phyloP scores from a whole-genome alignment of 2,797 vertebrate genomes.

The Notolepis coatsorum region DNA sequence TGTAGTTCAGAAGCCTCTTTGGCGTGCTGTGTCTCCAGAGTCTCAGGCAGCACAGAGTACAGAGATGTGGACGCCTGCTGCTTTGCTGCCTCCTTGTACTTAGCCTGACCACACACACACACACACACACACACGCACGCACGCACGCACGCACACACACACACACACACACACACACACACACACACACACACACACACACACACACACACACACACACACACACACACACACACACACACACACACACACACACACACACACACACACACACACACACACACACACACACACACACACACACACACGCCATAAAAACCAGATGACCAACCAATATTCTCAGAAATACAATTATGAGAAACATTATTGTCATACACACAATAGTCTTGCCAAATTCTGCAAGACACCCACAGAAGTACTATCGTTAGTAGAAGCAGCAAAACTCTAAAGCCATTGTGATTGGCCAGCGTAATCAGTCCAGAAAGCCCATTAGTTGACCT shows the following conservation, averaged over 20 bases:
- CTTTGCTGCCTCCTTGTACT: constrained; percentile 87
- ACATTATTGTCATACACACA: too few relatives aligned
- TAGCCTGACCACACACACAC: constrained; percentile 74
- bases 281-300: not conserved
- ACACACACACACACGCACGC: not conserved
- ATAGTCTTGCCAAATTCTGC: too few relatives aligned
- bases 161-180: constrained; percentile 5
- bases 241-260: constrained; percentile 23
- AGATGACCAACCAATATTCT: too few relatives aligned
- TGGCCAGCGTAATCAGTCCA: too few relatives aligned
- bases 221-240: constrained; percentile 12
- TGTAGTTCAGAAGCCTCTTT: constrained; percentile 81
- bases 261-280: constrained; percentile 1
- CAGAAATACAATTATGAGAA: too few relatives aligned
- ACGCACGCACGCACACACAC: not conserved
- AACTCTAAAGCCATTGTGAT: too few relatives aligned
- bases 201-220: not conserved
- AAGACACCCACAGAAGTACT: too few relatives aligned
- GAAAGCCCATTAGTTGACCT: too few relatives aligned
- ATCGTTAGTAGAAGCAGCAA: too few relatives aligned
- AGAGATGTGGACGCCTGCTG: constrained; percentile 80
- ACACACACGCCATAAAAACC: constrained; percentile 3
- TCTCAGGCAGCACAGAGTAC: constrained; percentile 89
- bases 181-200: too few relatives aligned
- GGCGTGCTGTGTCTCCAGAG: constrained; percentile 88